phyloP scores from a whole-genome alignment of 2,888 invertebrate genomes.

The Dasypogon diadema region DNA sequence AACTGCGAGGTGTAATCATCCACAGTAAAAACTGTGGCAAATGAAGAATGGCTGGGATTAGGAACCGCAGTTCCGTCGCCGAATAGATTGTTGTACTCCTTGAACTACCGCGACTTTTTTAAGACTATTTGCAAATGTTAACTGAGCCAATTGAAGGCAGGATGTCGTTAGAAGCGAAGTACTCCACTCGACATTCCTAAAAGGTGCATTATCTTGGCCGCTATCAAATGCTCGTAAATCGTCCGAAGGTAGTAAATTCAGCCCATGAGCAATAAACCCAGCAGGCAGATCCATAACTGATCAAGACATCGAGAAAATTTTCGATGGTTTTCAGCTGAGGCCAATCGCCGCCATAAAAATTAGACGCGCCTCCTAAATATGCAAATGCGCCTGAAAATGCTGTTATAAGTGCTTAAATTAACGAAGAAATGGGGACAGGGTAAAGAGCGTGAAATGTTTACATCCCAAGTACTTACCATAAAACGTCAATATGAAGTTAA shows the following conservation, averaged over 20 bases:
- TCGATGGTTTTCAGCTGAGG: neutral
- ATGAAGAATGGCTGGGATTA: too few relatives aligned
- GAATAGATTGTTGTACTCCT: too few relatives aligned
- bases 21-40: too few relatives aligned
- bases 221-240: neutral
- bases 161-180: too few relatives aligned
- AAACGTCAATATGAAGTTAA: slow-evolving; percentile 52
- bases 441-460: neutral
- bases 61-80: too few relatives aligned
- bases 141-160: too few relatives aligned
- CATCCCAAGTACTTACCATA: slow-evolving; percentile 48
- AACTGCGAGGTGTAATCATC: too few relatives aligned
- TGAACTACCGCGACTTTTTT: too few relatives aligned
- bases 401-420: neutral
- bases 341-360: neutral
- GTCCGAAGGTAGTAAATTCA: neutral
- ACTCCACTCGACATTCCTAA: too few relatives aligned
- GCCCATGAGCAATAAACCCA: neutral
- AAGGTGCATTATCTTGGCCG: too few relatives aligned
- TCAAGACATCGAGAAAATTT: neutral
- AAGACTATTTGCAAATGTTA: too few relatives aligned
- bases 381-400: neutral
- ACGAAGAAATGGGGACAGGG: too few relatives aligned
- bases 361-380: neutral
- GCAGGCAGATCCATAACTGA: neutral